Conservation (phyloP, 2,888 invertebrate species). For the Nezara viridula region DNA sequence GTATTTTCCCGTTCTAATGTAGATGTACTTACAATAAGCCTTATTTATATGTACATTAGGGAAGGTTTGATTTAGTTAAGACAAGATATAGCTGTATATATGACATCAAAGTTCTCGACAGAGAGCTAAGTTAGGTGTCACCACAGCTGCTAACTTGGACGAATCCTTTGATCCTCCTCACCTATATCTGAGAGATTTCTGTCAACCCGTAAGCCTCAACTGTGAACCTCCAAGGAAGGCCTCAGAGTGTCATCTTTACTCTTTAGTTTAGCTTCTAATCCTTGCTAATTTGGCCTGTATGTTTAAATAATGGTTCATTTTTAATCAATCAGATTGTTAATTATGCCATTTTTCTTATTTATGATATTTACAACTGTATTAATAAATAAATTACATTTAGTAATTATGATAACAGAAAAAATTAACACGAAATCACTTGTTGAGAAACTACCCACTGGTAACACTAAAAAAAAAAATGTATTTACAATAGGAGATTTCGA, state of each 20-base stretch:
- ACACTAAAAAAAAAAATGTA: no score
- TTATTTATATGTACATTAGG: background rate
- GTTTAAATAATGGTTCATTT: no score
- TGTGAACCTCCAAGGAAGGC: background rate
- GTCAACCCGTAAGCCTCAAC: background rate
- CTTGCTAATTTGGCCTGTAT: background rate
- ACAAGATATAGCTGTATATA: background rate
- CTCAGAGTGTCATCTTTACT: background rate
- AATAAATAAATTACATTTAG: no score
- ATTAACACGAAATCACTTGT: no score
- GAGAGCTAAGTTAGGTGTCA: constrained; percentile 6
- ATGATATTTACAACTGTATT: no score
- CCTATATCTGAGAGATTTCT: constrained; percentile 5
- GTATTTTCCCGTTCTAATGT: background rate
- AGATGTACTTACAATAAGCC: background rate
- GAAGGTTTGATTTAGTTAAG: background rate
- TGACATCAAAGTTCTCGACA: background rate
- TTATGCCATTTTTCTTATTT: no score
- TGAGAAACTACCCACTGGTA: no score
- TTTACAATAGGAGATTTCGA: no score
- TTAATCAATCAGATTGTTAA: no score
- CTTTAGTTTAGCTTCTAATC: background rate
- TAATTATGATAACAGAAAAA: no score
- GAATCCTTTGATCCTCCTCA: background rate
- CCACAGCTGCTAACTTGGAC: constrained; percentile 6